These are phyloP conservation scores for Anarhynchus alexandrinus DNA, from an alignment of 2,113 vertebrate species.

Conservation along the genomic window DNA sequence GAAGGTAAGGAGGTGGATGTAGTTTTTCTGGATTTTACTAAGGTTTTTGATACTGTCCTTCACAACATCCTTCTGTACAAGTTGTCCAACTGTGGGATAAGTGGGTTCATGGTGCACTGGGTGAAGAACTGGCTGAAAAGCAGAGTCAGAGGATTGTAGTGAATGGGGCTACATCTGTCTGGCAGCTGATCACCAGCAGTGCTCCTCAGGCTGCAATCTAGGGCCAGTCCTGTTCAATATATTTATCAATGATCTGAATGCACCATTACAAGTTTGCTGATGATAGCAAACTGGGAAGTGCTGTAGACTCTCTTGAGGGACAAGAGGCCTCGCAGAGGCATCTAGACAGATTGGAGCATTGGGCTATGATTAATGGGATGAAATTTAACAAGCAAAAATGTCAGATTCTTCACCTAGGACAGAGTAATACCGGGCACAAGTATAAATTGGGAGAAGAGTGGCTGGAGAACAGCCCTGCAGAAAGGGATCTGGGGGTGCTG, in stretches of 20 bases:
- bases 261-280: background rate
- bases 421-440: background rate
- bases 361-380: background rate
- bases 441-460: background rate
- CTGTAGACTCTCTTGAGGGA: background rate
- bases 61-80: background rate
- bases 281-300: background rate
- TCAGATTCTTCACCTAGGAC: background rate
- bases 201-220: background rate
- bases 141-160: background rate
- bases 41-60: background rate
- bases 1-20: background rate
- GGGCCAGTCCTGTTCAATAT: background rate
- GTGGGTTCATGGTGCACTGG: background rate
- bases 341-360: background rate
- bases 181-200: background rate
- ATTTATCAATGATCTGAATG: background rate
- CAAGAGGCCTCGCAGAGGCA: background rate
- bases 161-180: background rate
- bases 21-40: background rate
- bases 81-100: background rate
- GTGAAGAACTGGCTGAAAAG: background rate
- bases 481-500: background rate
- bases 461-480: background rate
- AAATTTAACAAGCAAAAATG: background rate